Evolutionary conservation across 2,113 vertebrate species (phyloP).

Genomic region (Platysternon megacephalum): DNA sequence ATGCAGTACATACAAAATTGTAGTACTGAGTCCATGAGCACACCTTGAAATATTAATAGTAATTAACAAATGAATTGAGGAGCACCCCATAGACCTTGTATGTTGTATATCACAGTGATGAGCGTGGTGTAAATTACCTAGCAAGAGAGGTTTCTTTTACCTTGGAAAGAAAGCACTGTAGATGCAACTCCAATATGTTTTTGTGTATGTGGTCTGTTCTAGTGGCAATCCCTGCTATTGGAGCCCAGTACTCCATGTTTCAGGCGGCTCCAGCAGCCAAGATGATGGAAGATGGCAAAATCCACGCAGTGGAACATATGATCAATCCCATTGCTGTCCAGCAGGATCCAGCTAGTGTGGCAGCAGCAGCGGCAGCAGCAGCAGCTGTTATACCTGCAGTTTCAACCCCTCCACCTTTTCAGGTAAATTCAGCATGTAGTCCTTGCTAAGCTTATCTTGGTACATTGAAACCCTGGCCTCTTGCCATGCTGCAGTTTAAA

Average conservation of each 20-base stretch:
- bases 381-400: conserved; percentile 88
- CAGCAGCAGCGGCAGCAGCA: conserved; percentile 56
- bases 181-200: accelerated
- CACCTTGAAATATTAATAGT: not conserved
- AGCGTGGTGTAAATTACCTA: not conserved
- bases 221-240: conserved; percentile 91
- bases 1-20: not conserved
- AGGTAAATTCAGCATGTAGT: conserved; percentile 78
- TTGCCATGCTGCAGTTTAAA: not conserved
- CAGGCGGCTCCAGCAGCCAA: conserved; percentile 87
- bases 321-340: conserved; percentile 93
- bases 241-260: conserved; percentile 94
- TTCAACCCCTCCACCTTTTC: conserved; percentile 95
- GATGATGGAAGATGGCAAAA: conserved; percentile 95
- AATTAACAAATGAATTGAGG: not conserved
- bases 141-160: not conserved
- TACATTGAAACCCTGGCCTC: not conserved
- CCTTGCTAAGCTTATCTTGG: not conserved
- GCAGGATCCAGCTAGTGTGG: conserved; percentile 84
- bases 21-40: not conserved
- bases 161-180: not conserved
- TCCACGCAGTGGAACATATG: conserved; percentile 93
- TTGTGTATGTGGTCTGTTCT: conserved; percentile 55
- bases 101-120: not conserved
- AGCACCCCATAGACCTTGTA: not conserved